Evolutionary conservation across 2,797 vertebrate genomes (phyloP), one percentile per base, ranked within the genome.

Genomic region (Falco columbarius): DNA sequence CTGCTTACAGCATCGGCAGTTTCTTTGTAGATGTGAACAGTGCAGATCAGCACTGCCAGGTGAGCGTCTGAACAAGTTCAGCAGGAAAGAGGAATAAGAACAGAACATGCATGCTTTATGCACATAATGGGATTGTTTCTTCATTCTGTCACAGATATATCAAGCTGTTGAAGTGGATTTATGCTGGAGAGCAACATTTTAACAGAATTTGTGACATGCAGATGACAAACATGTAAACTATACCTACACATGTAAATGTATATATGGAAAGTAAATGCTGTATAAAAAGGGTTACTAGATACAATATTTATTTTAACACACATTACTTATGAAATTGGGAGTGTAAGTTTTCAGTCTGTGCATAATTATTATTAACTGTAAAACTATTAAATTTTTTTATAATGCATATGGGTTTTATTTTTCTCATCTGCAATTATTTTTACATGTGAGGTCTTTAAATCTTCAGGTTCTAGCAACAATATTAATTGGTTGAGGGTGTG

Each of bases 361-460:
- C 8, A 36, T 55, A 55, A 62, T 40, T 40, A 40, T 40, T 40
- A 40, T 40, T 40, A 40, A 40, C 38, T 40, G 13, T 40, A 40
- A 40, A 40, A 40, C n/a, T 65, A 36, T 51, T 58, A n/a, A 24
- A 13, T 1, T 8, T 19, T 83, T 72, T 52, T 52, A 47, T 26
- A 62, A 56, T 17, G 19, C 8, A 8, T 46, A 23, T 42, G 5
- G 61, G 63, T 65, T 91, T 72, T 62, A 56, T 91, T 89, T 86
- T 85, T 52, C 44, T n/a, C 23, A 36, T 52, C 42, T 67, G 56
- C 11, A 47, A 30, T 79, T 84, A 36, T 67, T 90, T 92, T 86
- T 76, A 44, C 13, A 14, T 1, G 1, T 3, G 4, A 74, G 3
- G 27, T 85, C 32, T 61, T 84, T 47, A 30, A 0, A 1, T 51